Conservation (phyloP, 2,888 invertebrate genomes). For the Cacoxenus indagator region DNA sequence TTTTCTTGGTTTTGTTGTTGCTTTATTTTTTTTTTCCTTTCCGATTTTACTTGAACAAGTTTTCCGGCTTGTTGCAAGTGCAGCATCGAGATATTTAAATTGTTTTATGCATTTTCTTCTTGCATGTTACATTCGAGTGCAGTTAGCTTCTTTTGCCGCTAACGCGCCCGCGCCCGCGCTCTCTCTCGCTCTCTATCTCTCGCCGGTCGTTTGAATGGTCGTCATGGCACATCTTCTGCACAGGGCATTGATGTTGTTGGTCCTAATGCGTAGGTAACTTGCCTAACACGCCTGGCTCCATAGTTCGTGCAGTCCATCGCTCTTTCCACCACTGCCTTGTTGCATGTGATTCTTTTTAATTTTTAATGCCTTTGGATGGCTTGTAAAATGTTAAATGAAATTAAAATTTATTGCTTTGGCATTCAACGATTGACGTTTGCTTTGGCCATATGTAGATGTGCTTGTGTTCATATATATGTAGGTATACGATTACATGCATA, state of each 20-base stretch:
- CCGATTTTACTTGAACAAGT: conserved; percentile 19
- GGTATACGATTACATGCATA: not conserved
- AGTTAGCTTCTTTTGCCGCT: conserved; percentile 40
- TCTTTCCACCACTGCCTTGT: not conserved
- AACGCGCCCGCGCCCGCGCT: not conserved
- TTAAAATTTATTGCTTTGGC: conserved; percentile 59
- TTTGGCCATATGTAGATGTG: not conserved
- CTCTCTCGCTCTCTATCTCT: not conserved
- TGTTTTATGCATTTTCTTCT: conserved; percentile 52
- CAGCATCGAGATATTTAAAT: conserved; percentile 63
- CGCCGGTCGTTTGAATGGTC: not conserved
- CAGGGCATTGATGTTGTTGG: conserved; percentile 47
- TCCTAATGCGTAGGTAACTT: conserved; percentile 56
- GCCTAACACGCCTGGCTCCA: not conserved
- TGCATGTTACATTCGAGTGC: conserved; percentile 41
- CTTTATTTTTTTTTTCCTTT: conserved; percentile 24
- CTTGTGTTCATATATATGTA: not conserved
- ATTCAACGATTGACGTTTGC: conserved; percentile 53
- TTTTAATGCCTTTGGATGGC: conserved; percentile 63
- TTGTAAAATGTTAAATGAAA: conserved; percentile 62
- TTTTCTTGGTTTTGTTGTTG: conserved; percentile 21
- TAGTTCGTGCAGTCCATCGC: not conserved
- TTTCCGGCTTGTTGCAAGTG: conserved; percentile 54
- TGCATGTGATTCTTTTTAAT: conserved; percentile 46
- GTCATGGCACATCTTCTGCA: not conserved